Evolutionary conservation across 2,888 invertebrate species (phyloP), one percentile per base, ranked within the genome.

Genomic region (Aelia acuminata): DNA sequence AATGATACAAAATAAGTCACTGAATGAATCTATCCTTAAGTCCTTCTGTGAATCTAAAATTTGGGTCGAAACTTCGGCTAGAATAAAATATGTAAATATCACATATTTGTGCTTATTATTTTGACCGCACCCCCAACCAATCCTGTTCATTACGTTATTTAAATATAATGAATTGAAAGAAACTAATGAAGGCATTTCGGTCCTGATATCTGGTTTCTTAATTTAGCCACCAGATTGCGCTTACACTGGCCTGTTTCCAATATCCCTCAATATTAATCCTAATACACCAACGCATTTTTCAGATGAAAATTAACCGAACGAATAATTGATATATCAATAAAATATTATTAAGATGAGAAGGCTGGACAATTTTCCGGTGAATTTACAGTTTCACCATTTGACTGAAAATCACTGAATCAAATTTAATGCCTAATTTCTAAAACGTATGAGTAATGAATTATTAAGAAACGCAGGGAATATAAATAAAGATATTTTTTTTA

Each of bases 161-260:
- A n/a, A 53, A 11, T 0, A 53, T 8, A 53, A 11, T 11, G 10
- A 53, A 53, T n/a, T 26, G 26, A n/a, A 50, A n/a, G n/a, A n/a
- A n/a, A 22, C 22, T 8, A 53, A 53, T 22, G 1, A 53, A 8
- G 49, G 4, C 11, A 1, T 5, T 53, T n/a, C 53, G 11, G 26
- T 53, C 53, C 53, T n/a, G 53, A n/a, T n/a, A 53, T n/a, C 53
- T 53, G 53, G 53, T 53, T 53, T 53, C 53, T 53, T 53, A 53
- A 53, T 53, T 53, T 53, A 53, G 53, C 53, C 53, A 10, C n/a
- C 11, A 53, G 53, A 53, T 53, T 53, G n/a, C n/a, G n/a, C 53
- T 11, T 53, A n/a, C 20, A n/a, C n/a, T 53, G 53, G 53, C 53
- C 53, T n/a, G 26, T 5, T 53, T 53, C 53, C 53, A 53, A 53